Conservation (phyloP, 2,797 vertebrate species). For the Cyprinella venusta region DNA sequence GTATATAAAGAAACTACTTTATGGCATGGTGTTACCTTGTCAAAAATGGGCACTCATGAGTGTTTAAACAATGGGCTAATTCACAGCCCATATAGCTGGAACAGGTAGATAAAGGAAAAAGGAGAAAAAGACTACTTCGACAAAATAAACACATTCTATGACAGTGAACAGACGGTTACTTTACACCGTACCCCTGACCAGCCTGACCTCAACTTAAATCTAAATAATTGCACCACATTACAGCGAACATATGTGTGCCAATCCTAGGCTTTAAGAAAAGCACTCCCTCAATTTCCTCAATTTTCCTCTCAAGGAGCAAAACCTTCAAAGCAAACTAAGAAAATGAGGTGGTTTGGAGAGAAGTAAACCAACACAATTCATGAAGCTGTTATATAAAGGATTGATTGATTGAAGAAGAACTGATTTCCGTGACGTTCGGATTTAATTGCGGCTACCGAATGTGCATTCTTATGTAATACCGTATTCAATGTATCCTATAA, state of each 20-base stretch:
- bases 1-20: slow-evolving; percentile 51
- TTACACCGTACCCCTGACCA: slow-evolving; percentile 59
- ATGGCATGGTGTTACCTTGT: background rate
- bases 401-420: background rate
- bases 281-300: background rate
- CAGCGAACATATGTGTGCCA: slow-evolving; percentile 28
- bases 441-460: background rate
- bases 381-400: slow-evolving; percentile 55
- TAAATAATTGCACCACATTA: slow-evolving; percentile 67
- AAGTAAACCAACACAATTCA: slow-evolving; percentile 63
- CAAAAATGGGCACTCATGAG: background rate
- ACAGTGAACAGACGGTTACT: slow-evolving; percentile 74
- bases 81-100: slow-evolving; percentile 13
- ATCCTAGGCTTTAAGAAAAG: background rate
- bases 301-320: slow-evolving; percentile 37
- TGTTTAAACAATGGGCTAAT: slow-evolving; percentile 44
- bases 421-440: background rate
- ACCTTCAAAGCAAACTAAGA: slow-evolving; percentile 66
- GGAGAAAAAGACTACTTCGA: slow-evolving; percentile 59
- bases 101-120: slow-evolving; percentile 25
- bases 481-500: background rate
- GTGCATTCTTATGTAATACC: background rate
- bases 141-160: slow-evolving; percentile 76
- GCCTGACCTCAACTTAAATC: slow-evolving; percentile 49
- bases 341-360: slow-evolving; percentile 70